Evolutionary conservation across 2,113 vertebrate species (phyloP).

Genomic region (Dasyurus viverrinus): DNA sequence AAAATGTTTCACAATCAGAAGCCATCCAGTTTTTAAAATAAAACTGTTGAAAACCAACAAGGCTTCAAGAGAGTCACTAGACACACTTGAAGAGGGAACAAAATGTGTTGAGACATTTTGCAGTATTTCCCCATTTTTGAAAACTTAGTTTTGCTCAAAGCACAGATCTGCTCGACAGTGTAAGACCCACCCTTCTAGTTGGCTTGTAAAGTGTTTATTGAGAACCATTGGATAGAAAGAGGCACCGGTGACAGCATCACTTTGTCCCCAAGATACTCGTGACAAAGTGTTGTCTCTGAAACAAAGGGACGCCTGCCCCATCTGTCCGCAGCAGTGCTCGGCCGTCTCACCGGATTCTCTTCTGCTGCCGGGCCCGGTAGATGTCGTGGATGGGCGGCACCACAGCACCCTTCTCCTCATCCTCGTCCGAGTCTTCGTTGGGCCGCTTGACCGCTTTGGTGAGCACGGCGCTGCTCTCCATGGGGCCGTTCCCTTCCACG

Average conservation of each 20-base stretch:
- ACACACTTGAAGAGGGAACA: slow-evolving; percentile 81
- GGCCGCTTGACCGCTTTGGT: slow-evolving; percentile 96
- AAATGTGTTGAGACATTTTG: slow-evolving; percentile 79
- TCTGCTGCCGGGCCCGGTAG: slow-evolving; percentile 97
- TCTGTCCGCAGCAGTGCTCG: slow-evolving; percentile 46
- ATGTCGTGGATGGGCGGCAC: slow-evolving; percentile 98
- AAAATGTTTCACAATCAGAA: slow-evolving; percentile 95
- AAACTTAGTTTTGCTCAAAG: slow-evolving; percentile 77
- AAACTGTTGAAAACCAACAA: slow-evolving; percentile 91
- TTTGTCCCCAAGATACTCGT: slow-evolving; percentile 82
- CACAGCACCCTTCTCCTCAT: slow-evolving; percentile 96
- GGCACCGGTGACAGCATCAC: slow-evolving; percentile 87
- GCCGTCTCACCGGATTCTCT: slow-evolving; percentile 93
- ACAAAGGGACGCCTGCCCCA: slow-evolving; percentile 75
- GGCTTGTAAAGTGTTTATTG: slow-evolving; percentile 73
- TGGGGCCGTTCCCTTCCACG: slow-evolving; percentile 93
- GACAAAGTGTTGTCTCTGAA: slow-evolving; percentile 84
- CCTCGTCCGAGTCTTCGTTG: slow-evolving; percentile 97
- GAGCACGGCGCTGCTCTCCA: slow-evolving; percentile 92
- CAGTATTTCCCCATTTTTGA: slow-evolving; percentile 76
- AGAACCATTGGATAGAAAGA: slow-evolving; percentile 82
- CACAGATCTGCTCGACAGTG: slow-evolving; percentile 71
- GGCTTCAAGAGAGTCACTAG: slow-evolving; percentile 83
- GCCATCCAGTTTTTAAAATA: slow-evolving; percentile 97
- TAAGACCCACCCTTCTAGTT: slow-evolving; percentile 76